Conservation (phyloP, 2,888 invertebrate species). For the Microctonus aethiopoides region DNA sequence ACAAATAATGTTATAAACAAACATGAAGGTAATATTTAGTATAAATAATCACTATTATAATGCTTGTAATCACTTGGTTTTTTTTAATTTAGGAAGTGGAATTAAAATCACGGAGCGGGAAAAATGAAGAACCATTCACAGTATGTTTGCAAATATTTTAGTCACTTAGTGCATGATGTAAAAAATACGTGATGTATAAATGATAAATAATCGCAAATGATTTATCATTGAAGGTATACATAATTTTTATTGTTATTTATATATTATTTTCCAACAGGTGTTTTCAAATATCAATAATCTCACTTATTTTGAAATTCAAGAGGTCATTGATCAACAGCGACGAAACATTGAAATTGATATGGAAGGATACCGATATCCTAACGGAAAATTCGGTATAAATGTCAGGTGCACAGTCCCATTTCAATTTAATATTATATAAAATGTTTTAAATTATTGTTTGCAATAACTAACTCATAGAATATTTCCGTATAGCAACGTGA, state of each 20-base stretch:
- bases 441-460: background rate
- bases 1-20: no score
- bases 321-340: conserved; percentile 72
- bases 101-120: conserved; percentile 50
- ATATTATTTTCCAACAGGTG: conserved; percentile 42
- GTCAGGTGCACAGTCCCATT: conserved; percentile 61
- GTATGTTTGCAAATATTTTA: conserved; percentile 46
- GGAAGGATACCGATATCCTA: conserved; percentile 73
- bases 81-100: conserved; percentile 55
- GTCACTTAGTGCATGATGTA: background rate
- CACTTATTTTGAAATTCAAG: conserved; percentile 68
- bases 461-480: background rate
- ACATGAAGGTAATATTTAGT: no score
- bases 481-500: conserved; percentile 67
- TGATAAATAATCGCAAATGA: background rate
- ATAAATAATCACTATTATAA: background rate
- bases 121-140: conserved; percentile 53
- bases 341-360: conserved; percentile 71
- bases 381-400: conserved; percentile 69
- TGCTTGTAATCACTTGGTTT: conserved; percentile 38
- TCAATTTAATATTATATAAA: background rate
- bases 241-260: background rate
- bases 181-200: background rate
- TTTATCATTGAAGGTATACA: background rate
- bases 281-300: conserved; percentile 43